These are phyloP conservation scores for Rhynchonycteris naso DNA, from an alignment of 2,797 vertebrate species.

Conservation along the genomic window DNA sequence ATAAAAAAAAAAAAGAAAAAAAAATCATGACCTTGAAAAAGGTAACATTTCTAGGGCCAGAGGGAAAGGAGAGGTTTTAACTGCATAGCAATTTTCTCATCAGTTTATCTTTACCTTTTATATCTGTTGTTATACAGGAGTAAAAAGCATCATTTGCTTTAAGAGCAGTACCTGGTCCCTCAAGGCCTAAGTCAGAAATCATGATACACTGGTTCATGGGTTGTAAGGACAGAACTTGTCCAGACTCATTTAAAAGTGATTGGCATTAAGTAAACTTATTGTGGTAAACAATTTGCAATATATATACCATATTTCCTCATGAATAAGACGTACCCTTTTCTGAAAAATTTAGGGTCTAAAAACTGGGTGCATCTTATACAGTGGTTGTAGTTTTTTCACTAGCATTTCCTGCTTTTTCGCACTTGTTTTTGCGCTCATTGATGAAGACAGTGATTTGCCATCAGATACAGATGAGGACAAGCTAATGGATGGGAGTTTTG, in stretches of 20 bases:
- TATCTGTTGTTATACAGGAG: background rate
- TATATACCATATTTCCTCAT: too few relatives aligned
- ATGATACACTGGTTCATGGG: background rate
- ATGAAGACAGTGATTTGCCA: too few relatives aligned
- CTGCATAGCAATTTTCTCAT: background rate
- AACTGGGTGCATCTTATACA: too few relatives aligned
- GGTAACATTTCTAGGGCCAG: background rate
- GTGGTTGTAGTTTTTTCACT: too few relatives aligned
- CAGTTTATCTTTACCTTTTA: background rate
- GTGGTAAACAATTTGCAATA: too few relatives aligned
- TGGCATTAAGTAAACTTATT: background rate
- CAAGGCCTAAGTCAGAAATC: background rate
- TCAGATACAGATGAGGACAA: too few relatives aligned
- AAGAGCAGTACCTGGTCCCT: background rate
- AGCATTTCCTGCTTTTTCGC: too few relatives aligned
- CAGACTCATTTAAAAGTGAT: slow-evolving; percentile 14
- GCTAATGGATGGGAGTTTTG: too few relatives aligned
- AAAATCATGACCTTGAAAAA: background rate
- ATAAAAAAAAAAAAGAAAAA: too few relatives aligned
- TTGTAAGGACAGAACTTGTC: background rate
- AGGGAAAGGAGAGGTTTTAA: background rate
- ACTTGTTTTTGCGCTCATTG: too few relatives aligned
- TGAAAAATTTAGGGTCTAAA: too few relatives aligned
- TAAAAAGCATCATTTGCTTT: slow-evolving; percentile 1
- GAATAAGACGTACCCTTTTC: too few relatives aligned